A percentile compares a stretch with the other conserved stretches of the same genome.
Evolutionary conservation across 2,113 vertebrate genomes (phyloP).

Genomic region (Nesogale talazaci): DNA sequence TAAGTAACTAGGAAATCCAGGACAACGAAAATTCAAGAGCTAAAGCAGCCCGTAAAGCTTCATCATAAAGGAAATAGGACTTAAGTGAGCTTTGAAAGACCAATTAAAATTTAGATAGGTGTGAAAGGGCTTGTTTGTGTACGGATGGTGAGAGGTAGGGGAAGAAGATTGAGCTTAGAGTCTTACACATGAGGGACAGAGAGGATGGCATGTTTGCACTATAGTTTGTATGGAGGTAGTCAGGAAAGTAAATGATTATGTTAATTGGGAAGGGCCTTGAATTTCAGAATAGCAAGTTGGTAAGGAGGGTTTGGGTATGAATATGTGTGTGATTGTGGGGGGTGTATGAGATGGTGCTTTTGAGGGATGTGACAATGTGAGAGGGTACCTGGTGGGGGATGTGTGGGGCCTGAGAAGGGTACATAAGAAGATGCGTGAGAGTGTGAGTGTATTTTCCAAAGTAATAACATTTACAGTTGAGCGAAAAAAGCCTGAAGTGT

Average conservation of each 20-base stretch:
- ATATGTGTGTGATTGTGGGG: neutral
- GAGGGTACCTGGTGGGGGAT: neutral
- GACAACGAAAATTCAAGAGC: constrained; percentile 50
- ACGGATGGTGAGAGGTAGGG: neutral
- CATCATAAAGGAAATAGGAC: constrained; percentile 39
- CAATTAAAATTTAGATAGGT: constrained; percentile 41
- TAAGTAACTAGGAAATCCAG: constrained; percentile 50
- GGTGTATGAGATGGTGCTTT: neutral
- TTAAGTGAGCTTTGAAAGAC: constrained; percentile 51
- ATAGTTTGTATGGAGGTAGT: neutral
- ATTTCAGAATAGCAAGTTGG: neutral
- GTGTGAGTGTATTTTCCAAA: constrained; percentile 4
- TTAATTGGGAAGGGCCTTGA: neutral
- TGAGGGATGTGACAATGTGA: neutral
- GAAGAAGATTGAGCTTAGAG: neutral
- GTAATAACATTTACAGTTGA: constrained; percentile 10
- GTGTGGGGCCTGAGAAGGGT: too few species aligned
- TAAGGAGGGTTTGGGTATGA: neutral
- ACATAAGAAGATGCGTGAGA: neutral
- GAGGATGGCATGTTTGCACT: neutral
- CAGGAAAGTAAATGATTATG: neutral
- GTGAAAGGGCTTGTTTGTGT: constrained; percentile 32
- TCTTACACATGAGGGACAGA: neutral
- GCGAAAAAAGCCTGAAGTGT: constrained; percentile 11
- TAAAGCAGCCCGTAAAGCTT: constrained; percentile 24